Base-by-base conservation (phyloP, 2,888 invertebrate genomes). In the Lasioglossum marginatum region DNA sequence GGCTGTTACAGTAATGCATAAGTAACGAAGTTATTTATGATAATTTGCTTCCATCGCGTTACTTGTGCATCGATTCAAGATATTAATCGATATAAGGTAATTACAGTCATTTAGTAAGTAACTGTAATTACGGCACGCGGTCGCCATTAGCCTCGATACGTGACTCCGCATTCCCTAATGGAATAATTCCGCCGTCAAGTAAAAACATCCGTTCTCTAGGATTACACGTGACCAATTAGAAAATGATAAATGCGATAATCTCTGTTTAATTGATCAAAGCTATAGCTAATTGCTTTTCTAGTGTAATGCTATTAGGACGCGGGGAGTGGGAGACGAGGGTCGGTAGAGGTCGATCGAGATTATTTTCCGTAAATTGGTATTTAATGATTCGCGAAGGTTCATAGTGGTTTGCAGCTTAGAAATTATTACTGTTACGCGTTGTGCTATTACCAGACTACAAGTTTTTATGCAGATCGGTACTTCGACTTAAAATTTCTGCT, bases 51-150 rank as follows among this genome's bases (percentile, higher is more conserved):
- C 16, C 27, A 12, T n/a, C 31, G 12, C 52, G 34, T 82, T 79
- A 52, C 19, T 40, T 45, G 45, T 63, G 31, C 72, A 43, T 34
- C 40, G 43, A 66, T n/a, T 45, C 27, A 40, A 34, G 48, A 60
- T 43, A 77, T 81, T 71, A 82, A 73, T 82, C 34, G 43, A 66
- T 79, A 66, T 34, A n/a, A 45, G 68, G 19, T 82, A 82, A 82
- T 79, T 79, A 68, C 57, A 68, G 79, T 37, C 68, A 82, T 79
- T 82, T 73, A 43, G 52, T 82, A 57, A 73, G 57, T 81, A 45
- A 40, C 27, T 73, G 43, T 43, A 82, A 82, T 82, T 82, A 73
- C 52, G 14, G 27, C 27, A 16, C 16, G 57, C 43, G 4, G 27
- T 43, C 31, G 31, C 68, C 40, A 79, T 79, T 82, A 82, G 19